phyloP scores from a whole-genome alignment of 2,797 vertebrate species.

The Serranus cabrilla region DNA sequence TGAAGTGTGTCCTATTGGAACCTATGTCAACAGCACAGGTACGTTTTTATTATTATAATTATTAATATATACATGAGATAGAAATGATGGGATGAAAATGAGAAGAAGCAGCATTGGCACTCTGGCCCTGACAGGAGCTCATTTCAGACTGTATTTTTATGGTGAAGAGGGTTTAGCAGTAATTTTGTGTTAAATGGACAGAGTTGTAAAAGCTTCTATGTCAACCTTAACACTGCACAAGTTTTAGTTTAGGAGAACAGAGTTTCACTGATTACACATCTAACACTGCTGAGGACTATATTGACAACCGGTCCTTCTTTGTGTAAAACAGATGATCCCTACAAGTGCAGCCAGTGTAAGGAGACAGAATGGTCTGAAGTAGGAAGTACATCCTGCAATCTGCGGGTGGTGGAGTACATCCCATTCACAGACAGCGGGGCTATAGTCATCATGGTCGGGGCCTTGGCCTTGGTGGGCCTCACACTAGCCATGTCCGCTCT shows the following conservation, averaged over 20 bases:
- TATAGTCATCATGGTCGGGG: slow-evolving; percentile 68
- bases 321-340: slow-evolving; percentile 67
- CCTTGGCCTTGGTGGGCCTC: slow-evolving; percentile 71
- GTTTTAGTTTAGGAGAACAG: no score
- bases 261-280: no score
- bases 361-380: slow-evolving; percentile 82
- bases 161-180: neutral
- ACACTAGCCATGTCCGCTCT: slow-evolving; percentile 70
- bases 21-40: slow-evolving; percentile 84
- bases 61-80: no score
- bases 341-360: slow-evolving; percentile 76
- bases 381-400: slow-evolving; percentile 83
- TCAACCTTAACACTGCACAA: no score
- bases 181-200: no score
- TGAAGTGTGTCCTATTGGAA: slow-evolving; percentile 68
- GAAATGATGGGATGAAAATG: no score
- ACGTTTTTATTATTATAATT: neutral
- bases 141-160: slow-evolving; percentile 32
- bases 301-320: neutral
- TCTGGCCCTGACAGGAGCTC: neutral
- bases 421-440: slow-evolving; percentile 75
- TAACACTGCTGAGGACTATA: neutral
- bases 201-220: neutral
- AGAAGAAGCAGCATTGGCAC: neutral
- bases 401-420: slow-evolving; percentile 79